Evolutionary conservation across 2,113 vertebrate genomes (phyloP), one percentile per base, ranked within the genome.

Genomic region (Gymnorhina tibicen): DNA sequence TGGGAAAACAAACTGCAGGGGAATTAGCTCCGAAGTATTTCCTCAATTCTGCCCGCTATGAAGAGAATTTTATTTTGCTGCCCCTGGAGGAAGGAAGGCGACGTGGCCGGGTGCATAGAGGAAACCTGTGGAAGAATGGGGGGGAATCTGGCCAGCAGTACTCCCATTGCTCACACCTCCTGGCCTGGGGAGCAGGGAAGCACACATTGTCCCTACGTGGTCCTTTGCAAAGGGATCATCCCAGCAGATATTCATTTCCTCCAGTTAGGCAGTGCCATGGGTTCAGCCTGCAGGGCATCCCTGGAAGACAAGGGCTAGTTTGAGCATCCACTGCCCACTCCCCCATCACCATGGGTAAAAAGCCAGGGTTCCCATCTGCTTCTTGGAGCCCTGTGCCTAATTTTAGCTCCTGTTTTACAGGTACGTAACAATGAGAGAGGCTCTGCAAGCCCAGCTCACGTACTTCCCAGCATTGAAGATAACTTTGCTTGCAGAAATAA

Each of bases 21-120:
- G 86, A 95, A 95, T 94, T 91, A 85, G 47, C 73, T 88, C 81
- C 55, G 89, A 96, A 87, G 63, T 95, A 96, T 97, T 96, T 97
- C 95, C 95, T 93, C 92, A 93, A 91, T 97, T 90, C 84, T 56
- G 33, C 52, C 24, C 0, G 63, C 92, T 95, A 95, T 95, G 93
- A 94, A 53, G 94, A 42, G 92, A 97, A 95, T 95, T 94, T 95
- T 78, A 75, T 93, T 95, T 89, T 87, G 76, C 80, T 94, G 3
- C 42, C 66, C 33, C 30, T 35, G 67, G 42, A 92, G 75, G 87
- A 87, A 76, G 77, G 94, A 39, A 60, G 70, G 75, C 1, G 0
- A 23, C 5, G 0, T 18, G 67, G 62, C 24, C 0, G 2, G 46
- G 21, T 4, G 1, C 13, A 9, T 22, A 9, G 12, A 69, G 75